phyloP scores from a whole-genome alignment of 1,140 invertebrate species.

The Cydia fagiglandana region DNA sequence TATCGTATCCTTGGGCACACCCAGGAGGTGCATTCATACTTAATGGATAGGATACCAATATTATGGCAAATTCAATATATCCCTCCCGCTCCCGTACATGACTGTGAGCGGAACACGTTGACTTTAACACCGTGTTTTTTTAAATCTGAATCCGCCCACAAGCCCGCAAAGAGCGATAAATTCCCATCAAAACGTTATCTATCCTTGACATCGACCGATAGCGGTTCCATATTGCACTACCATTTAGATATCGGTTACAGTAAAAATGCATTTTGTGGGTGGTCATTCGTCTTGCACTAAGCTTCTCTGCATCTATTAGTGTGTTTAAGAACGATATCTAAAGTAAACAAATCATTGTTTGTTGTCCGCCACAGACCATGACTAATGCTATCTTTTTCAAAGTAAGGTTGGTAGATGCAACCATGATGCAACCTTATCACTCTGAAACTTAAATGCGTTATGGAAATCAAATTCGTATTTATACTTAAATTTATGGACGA shows the following conservation, averaged over 20 bases:
- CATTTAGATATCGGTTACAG: slow-evolving; percentile 67
- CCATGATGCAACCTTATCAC: not conserved
- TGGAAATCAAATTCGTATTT: not conserved
- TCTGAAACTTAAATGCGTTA: not conserved
- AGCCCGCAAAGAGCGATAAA: slow-evolving; percentile 62
- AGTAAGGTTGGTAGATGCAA: not conserved
- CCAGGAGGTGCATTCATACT: slow-evolving; percentile 33
- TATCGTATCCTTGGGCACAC: slow-evolving; percentile 64
- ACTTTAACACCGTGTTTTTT: not conserved
- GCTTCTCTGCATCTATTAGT: slow-evolving; percentile 28
- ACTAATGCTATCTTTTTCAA: slow-evolving; percentile 10
- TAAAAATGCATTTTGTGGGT: slow-evolving; percentile 65
- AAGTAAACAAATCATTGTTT: slow-evolving; percentile 30
- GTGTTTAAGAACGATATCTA: slow-evolving; percentile 18
- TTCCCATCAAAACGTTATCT: slow-evolving; percentile 64
- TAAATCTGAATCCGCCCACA: not conserved
- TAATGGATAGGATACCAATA: not conserved
- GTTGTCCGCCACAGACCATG: slow-evolving; percentile 18
- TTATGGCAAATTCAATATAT: not conserved
- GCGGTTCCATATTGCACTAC: slow-evolving; percentile 59
- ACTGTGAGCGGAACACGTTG: not conserved
- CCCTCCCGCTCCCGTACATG: not conserved
- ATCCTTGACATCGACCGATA: slow-evolving; percentile 67
- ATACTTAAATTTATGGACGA: not conserved
- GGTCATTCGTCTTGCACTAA: slow-evolving; percentile 46